phyloP scores from a whole-genome alignment of 2,113 vertebrate genomes.

The Gracilinanus agilis region DNA sequence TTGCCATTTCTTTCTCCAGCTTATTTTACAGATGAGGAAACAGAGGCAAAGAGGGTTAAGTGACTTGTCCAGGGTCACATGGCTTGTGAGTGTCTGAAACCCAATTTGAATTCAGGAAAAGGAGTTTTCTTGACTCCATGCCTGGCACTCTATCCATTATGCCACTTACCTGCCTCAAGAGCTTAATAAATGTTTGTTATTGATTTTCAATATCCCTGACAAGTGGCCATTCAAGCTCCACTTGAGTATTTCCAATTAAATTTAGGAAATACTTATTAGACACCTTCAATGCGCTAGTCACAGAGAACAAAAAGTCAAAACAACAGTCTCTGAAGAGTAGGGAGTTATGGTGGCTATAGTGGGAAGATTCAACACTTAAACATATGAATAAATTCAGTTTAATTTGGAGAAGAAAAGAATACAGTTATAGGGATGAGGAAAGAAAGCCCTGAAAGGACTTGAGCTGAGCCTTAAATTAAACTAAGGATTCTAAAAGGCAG shows the following conservation, averaged over 20 bases:
- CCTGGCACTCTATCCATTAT: neutral
- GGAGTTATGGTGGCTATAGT: neutral
- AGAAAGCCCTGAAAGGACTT: neutral
- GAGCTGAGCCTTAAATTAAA: neutral
- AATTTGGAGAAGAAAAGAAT: neutral
- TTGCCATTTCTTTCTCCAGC: no score
- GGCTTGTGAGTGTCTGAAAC: neutral
- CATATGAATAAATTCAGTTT: neutral
- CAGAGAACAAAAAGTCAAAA: neutral
- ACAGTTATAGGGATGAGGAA: neutral
- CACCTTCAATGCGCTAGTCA: neutral
- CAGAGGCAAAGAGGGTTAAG: neutral
- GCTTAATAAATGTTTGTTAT: neutral
- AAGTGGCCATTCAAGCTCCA: neutral
- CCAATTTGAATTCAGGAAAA: neutral
- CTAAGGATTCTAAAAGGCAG: neutral
- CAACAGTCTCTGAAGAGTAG: neutral
- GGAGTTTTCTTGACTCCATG: neutral
- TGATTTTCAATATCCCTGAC: neutral
- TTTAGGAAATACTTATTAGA: neutral
- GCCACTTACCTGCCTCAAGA: neutral
- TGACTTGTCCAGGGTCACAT: neutral
- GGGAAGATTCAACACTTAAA: neutral
- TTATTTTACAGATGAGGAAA: no score
- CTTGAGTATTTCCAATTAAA: neutral